Evolutionary conservation across 2,113 vertebrate genomes (phyloP), one percentile per base, ranked within the genome.

Genomic region (Ictalurus furcatus): DNA sequence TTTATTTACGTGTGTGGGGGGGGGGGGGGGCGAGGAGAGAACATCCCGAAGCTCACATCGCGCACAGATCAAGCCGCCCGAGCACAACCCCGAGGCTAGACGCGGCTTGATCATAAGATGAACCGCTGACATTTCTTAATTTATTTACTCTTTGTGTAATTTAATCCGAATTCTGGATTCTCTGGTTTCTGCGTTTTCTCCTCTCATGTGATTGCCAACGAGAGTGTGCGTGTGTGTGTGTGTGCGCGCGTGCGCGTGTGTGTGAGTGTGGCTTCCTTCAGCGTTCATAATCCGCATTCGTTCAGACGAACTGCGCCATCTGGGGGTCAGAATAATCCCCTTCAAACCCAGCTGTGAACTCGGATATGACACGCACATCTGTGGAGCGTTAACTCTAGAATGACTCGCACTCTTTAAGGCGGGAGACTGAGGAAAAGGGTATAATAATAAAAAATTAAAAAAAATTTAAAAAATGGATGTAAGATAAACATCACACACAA

Each of bases 291-390:
- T 19, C 34, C 6, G 8, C 17, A 19, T 69, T 23, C 28, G n/a
- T 56, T 34, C 28, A 23, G 14, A 74, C 3, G 61, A 87, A 81
- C 78, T 81, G 78, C 86, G 86, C 86, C 86, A 79, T 37, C 78
- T 87, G 86, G 76, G 86, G 86, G 86, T 54, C 78, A 69, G 19
- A 69, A 34, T 14, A 17, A 17, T 17, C 48, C 4, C 13, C 52
- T 74, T 52, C 19, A 0, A 11, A 40, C 3, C 37, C 37, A 4
- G 5, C 17, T 11, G 11, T 40, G 30, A 71, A 34, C 65, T 30
- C n/a, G 21, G 67, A 69, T 16, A 69, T 14, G n/a, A 52, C 48
- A 52, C 48, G 48, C 48, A 11, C 8, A 11, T 52, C 48, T 52
- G 48, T 52, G 8, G 9, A 52, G 9, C 1, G n/a, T 69, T 69